Evolutionary conservation across 2,113 vertebrate genomes (phyloP), one percentile per base, ranked within the genome.

Genomic region (Tapirus terrestris): DNA sequence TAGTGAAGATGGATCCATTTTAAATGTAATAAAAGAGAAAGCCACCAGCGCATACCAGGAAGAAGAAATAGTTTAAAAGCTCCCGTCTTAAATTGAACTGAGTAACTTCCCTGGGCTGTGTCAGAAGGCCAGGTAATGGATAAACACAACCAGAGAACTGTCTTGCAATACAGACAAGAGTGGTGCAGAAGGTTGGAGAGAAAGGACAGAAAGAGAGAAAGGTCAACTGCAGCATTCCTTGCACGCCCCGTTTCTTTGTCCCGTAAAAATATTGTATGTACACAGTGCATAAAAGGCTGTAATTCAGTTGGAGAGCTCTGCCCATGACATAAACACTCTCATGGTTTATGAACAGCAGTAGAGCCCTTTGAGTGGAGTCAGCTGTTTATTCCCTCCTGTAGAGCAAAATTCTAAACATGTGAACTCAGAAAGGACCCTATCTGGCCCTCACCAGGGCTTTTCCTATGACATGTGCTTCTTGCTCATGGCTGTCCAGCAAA

Each of bases 361-460:
- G 72, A 98, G 77, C 88, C 91, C 51, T n/a, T 36, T 95, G 97
- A 98, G 97, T 96, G 93, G 89, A 97, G 82, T 91, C 97, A 82
- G 97, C 97, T 98, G 97, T 96, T 84, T 96, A 76, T 89, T 89
- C 92, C 72, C 89, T 90, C 76, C 76, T 53, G 21, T 56, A 43
- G 97, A 96, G 63, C 94, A 95, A 36, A 88, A 61, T 92, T 88
- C 92, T 97, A 65, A 97, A 93, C 97, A 94, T 67, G 76, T 82
- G 60, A 92, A 93, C 80, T 92, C 65, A 92, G 80, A 93, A 93
- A 94, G 77, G 86, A 96, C 33, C 65, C 79, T 95, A 81, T 45
- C 87, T 96, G 93, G 86, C 63, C 76, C 79, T 77, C 58, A 80
- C 70, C n/a, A 27, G 48, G 65, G 56, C 81, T 95, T 73, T 88